These are phyloP conservation scores for Plebejus argus DNA, from an alignment of 2,888 invertebrate genomes.

Conservation along the genomic window DNA sequence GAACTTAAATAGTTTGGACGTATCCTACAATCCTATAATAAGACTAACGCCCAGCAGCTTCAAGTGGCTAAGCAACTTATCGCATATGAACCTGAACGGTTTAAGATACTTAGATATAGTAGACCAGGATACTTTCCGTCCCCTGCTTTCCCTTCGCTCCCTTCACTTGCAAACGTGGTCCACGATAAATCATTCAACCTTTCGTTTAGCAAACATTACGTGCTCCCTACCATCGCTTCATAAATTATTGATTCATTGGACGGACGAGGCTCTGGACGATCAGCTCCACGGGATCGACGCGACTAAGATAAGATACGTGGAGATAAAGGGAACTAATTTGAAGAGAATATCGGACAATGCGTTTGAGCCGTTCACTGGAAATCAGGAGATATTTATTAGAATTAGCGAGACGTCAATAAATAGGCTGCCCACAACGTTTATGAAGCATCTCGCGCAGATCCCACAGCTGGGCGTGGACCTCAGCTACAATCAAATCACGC, in stretches of 20 bases:
- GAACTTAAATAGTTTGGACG: conserved; percentile 87
- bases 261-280: conserved; percentile 86
- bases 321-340: conserved; percentile 88
- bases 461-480: conserved; percentile 91
- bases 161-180: conserved; percentile 88
- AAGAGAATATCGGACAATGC: conserved; percentile 88
- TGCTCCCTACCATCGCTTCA: conserved; percentile 87
- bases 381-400: conserved; percentile 88
- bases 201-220: conserved; percentile 86
- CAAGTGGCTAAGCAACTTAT: conserved; percentile 85
- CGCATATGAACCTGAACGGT: conserved; percentile 87
- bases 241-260: conserved; percentile 88
- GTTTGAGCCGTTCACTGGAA: conserved; percentile 86
- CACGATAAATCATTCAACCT: conserved; percentile 84
- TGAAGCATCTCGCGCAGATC: conserved; percentile 88
- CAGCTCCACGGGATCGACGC: conserved; percentile 89
- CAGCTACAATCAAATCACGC: conserved; percentile 89
- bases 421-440: conserved; percentile 89
- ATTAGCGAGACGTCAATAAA: conserved; percentile 89
- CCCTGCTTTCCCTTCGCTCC: conserved; percentile 86
- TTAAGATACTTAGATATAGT: conserved; percentile 87
- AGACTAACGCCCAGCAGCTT: conserved; percentile 87
- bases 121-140: conserved; percentile 87
- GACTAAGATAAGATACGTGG: conserved; percentile 88
- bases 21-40: conserved; percentile 91